Percentiles rank a stretch among this genome's conserved stretches.
These are phyloP conservation scores for Helicoverpa assulta DNA, from an alignment of 2,888 invertebrate genomes.

Conservation along the genomic window DNA sequence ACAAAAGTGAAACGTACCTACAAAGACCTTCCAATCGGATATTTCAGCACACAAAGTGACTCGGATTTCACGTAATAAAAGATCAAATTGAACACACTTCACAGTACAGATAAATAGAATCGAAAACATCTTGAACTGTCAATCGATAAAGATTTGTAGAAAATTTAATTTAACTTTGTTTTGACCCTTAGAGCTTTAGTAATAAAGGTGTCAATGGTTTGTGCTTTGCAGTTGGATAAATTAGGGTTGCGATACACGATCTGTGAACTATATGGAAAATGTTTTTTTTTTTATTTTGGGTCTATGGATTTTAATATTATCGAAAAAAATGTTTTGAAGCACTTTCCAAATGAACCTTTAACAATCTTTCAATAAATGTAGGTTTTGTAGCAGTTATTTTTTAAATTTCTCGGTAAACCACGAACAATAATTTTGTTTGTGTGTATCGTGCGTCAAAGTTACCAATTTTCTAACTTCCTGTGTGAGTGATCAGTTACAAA, in stretches of 20 bases:
- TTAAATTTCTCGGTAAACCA: neutral
- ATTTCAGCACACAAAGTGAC: constrained; percentile 32
- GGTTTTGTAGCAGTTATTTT: neutral
- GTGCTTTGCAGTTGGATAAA: constrained; percentile 6
- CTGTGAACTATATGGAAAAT: constrained; percentile 1
- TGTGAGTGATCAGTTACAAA: constrained; percentile 38
- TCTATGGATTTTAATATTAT: too few species aligned
- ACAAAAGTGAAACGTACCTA: constrained; percentile 24
- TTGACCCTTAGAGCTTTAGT: constrained; percentile 35
- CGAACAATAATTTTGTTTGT: neutral
- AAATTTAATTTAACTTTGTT: constrained; percentile 34
- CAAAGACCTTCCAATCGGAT: constrained; percentile 33
- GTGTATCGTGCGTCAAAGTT: neutral
- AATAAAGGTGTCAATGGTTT: constrained; percentile 36
- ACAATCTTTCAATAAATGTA: too few species aligned
- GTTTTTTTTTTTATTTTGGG: neutral
- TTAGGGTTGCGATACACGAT: constrained; percentile 34
- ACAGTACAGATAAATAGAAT: constrained; percentile 66
- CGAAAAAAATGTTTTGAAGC: too few species aligned
- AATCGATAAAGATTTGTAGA: constrained; percentile 56
- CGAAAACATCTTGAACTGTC: constrained; percentile 65
- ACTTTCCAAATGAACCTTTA: too few species aligned
- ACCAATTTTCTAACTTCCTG: constrained; percentile 22
- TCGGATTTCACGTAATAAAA: constrained; percentile 49
- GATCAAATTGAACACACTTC: constrained; percentile 53